Evolutionary conservation across 2,113 vertebrate genomes (phyloP).

Genomic region (Clinocottus analis): DNA sequence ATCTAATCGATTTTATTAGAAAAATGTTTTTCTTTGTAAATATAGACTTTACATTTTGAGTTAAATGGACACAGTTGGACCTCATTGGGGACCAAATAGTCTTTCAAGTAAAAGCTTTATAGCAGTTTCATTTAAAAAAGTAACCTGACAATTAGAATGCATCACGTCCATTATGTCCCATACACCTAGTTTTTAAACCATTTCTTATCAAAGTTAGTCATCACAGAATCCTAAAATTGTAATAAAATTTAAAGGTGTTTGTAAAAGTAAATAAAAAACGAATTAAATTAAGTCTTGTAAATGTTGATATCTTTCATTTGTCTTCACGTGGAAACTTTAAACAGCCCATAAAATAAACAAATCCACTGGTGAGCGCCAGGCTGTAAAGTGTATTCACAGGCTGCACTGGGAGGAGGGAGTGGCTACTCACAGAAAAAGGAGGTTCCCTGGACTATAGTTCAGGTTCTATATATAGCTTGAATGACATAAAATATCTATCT

Average conservation of each 20-base stretch:
- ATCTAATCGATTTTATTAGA: background rate
- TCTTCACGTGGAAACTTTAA: constrained; percentile 32
- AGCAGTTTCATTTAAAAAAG: constrained; percentile 3
- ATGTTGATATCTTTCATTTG: constrained; percentile 19
- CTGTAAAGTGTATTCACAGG: constrained; percentile 43
- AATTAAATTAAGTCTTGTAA: constrained; percentile 9
- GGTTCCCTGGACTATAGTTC: background rate
- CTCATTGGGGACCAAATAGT: background rate
- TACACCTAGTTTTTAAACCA: background rate
- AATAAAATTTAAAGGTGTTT: background rate
- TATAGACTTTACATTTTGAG: background rate
- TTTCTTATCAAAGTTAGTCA: background rate
- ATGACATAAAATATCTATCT: background rate
- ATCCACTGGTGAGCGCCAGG: constrained; percentile 30
- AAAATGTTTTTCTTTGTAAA: background rate
- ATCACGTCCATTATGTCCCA: background rate
- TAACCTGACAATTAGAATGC: background rate
- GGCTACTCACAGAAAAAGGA: constrained; percentile 15
- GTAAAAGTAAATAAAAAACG: constrained; percentile 1
- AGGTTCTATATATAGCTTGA: constrained; percentile 27
- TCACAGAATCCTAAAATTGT: background rate
- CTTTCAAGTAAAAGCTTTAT: background rate
- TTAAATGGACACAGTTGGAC: background rate
- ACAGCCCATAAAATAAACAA: constrained; percentile 43
- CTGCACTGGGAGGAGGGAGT: constrained; percentile 32